Evolutionary conservation across 2,797 vertebrate species (phyloP).

Genomic region (Myotis pilosus): DNA sequence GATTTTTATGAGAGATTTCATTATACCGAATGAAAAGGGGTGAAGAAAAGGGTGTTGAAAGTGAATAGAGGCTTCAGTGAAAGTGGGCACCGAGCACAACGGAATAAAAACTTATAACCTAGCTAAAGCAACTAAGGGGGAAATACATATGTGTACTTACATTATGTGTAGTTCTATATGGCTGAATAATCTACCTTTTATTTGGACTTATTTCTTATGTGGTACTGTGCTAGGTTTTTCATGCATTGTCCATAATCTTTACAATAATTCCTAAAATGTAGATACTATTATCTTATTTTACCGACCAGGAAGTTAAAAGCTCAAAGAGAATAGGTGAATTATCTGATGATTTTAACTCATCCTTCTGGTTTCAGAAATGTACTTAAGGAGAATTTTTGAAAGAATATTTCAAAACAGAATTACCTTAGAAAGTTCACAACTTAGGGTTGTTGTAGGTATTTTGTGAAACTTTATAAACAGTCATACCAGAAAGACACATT

Average conservation of each 20-base stretch:
- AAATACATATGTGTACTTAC: background rate
- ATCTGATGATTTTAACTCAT: conserved; percentile 15
- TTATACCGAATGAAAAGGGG: background rate
- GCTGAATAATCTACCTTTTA: background rate
- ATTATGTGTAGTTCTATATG: background rate
- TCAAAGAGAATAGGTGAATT: background rate
- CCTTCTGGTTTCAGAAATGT: background rate
- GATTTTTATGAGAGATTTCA: background rate
- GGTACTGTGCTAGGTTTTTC: background rate
- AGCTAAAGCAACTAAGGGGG: background rate
- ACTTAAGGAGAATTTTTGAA: background rate
- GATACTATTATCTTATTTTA: background rate
- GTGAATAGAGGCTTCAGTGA: background rate
- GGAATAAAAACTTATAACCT: background rate
- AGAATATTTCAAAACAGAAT: conserved; percentile 9
- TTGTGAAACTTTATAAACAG: background rate
- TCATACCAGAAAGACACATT: background rate
- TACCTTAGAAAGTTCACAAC: background rate
- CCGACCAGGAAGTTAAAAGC: background rate
- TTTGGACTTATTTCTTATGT: background rate
- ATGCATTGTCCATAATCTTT: background rate
- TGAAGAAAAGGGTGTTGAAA: background rate
- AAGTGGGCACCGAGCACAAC: background rate
- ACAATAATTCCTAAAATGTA: background rate
- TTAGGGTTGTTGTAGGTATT: background rate